Percentiles rank a stretch among this genome's conserved stretches.
These are phyloP conservation scores for Achroia grisella DNA, from an alignment of 1,140 invertebrate genomes.

Conservation along the genomic window DNA sequence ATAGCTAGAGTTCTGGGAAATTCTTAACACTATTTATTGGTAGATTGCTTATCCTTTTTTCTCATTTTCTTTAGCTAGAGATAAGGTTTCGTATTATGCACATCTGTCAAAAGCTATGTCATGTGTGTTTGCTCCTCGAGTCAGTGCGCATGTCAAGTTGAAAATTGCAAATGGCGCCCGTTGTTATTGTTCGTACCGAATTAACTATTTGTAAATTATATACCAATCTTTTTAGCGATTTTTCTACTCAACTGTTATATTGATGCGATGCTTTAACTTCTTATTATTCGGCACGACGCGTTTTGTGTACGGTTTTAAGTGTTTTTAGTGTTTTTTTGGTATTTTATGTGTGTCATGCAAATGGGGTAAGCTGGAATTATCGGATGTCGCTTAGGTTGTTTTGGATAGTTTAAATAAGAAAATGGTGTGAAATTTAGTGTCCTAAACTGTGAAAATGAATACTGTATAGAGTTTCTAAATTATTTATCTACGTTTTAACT, in stretches of 20 bases:
- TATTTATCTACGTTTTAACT: conserved; percentile 34
- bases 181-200: conserved; percentile 75
- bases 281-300: conserved; percentile 56
- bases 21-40: background rate
- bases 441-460: conserved; percentile 59
- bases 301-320: conserved; percentile 70
- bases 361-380: conserved; percentile 75
- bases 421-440: conserved; percentile 66
- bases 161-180: conserved; percentile 75
- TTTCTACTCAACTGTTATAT: conserved; percentile 66
- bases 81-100: background rate
- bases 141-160: conserved; percentile 75
- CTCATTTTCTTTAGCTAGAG: too few relatives aligned
- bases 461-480: conserved; percentile 50
- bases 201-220: conserved; percentile 74
- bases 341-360: conserved; percentile 75
- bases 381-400: conserved; percentile 74
- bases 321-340: conserved; percentile 70
- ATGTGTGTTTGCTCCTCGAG: conserved; percentile 63
- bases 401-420: conserved; percentile 70
- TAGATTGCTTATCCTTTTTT: background rate
- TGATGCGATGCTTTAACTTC: conserved; percentile 64
- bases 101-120: conserved; percentile 42
- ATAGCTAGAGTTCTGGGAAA: background rate
- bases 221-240: conserved; percentile 71